Base-by-base conservation (phyloP, 1,140 invertebrate species). In the Meloidogyne exigua region DNA sequence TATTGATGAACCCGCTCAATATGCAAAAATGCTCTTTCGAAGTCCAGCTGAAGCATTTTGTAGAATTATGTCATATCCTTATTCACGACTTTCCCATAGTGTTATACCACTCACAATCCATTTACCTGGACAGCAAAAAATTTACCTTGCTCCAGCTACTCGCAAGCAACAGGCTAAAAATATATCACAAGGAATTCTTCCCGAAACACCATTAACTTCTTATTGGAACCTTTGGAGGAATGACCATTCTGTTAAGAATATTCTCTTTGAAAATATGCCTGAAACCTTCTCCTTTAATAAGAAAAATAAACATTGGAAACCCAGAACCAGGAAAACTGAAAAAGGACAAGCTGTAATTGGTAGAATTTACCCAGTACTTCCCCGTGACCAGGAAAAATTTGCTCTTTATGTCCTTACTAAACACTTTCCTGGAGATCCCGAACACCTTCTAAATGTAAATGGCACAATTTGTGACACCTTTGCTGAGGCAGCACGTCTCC, bases 231-330 rank as follows among this genome's bases (percentile, higher is more conserved):
- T 57, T 1, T 71, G 68, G 68, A 3, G 28, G 1, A 28, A 10
- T 10, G 68, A 71, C 1, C 36, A 15, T 18, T 15, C 68, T 1
- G 13, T 71, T 4, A 3, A n/a, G 1, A 44, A 71, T 21, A 42
- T 42, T 21, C n/a, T 42, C 1, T 70, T 71, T 71, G 68, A 71
- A n/a, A 71, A 71, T n/a, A 71, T 71, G 68, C 68, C 68, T 1
- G 68, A 71, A 44, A 49, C 25, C 0, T 42, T 21, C 21, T 71
- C 39, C 7, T 44, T 71, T 44, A 18, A 71, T 21, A 32, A 23
- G 9, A 5, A 10, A 15, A 15, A 9, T 1, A 44, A 44, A 1
- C 0, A 18, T 1, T 71, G 39, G 39, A 71, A 71, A 44, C 3
- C 4, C 1, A 44, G 68, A 4, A 44, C n/a, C 0, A 25, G 49